Conservation (phyloP, 2,113 vertebrate species). For the Eira barbara region DNA sequence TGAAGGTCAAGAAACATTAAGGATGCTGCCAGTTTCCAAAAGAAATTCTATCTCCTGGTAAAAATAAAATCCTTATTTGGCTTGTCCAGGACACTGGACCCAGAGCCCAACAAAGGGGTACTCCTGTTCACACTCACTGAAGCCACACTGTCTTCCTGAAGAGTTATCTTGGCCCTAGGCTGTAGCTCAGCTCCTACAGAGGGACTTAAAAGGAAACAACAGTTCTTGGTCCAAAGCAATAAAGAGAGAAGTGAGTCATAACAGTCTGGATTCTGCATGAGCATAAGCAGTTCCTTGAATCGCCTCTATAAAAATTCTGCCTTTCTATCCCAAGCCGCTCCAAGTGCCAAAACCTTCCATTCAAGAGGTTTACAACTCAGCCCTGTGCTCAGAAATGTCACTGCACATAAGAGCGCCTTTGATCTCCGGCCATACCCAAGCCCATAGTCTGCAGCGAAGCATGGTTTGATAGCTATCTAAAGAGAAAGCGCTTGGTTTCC, state of each 20-base stretch:
- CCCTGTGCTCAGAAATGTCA: slow-evolving; percentile 72
- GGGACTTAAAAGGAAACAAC: slow-evolving; percentile 68
- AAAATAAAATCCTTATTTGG: slow-evolving; percentile 40
- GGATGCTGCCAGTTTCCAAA: slow-evolving; percentile 42
- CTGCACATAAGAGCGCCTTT: slow-evolving; percentile 66
- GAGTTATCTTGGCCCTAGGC: slow-evolving; percentile 44
- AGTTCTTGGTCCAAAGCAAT: slow-evolving; percentile 65
- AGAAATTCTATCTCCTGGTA: not conserved
- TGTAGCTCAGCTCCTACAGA: slow-evolving; percentile 50
- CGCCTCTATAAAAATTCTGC: slow-evolving; percentile 68
- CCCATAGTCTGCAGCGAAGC: slow-evolving; percentile 50
- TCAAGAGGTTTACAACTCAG: slow-evolving; percentile 73
- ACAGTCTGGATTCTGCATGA: slow-evolving; percentile 59
- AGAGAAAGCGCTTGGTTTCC: slow-evolving; percentile 58
- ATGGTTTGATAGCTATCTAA: slow-evolving; percentile 62
- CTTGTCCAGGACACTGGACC: not conserved
- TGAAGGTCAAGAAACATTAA: not conserved
- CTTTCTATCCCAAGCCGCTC: slow-evolving; percentile 55
- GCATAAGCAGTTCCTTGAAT: slow-evolving; percentile 60
- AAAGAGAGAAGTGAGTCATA: slow-evolving; percentile 72
- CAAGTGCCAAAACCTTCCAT: slow-evolving; percentile 72
- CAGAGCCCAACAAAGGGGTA: not conserved
- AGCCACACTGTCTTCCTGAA: slow-evolving; percentile 16
- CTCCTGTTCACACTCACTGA: slow-evolving; percentile 20
- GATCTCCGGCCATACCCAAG: slow-evolving; percentile 62